These are phyloP conservation scores for Hemicentrotus pulcherrimus DNA, from an alignment of 35 echinoderm and acorn worm genomes.

Conservation along the genomic window DNA sequence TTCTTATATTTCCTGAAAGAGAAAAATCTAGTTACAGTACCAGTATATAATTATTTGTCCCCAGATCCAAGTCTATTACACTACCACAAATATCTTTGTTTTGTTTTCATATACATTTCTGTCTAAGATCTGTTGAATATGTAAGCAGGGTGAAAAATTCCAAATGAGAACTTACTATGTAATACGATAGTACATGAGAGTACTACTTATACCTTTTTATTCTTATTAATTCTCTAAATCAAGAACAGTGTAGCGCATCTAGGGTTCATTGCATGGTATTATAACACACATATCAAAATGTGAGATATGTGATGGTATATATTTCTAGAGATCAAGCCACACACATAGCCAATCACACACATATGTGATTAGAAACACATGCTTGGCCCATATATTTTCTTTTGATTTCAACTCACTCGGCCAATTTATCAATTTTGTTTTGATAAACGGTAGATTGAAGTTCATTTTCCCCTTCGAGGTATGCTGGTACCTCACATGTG, in stretches of 20 bases:
- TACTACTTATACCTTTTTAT: too few species aligned
- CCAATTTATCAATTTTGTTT: background rate
- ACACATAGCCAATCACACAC: background rate
- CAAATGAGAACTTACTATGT: too few species aligned
- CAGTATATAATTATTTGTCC: too few species aligned
- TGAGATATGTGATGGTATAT: background rate
- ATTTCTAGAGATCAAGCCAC: background rate
- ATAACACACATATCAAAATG: background rate
- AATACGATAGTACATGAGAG: too few species aligned
- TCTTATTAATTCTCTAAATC: background rate
- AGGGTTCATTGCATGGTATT: background rate
- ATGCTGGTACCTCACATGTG: background rate
- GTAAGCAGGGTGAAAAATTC: too few species aligned
- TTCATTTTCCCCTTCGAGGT: background rate
- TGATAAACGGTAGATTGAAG: conserved; percentile 26
- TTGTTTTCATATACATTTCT: too few species aligned
- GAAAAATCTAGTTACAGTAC: too few species aligned
- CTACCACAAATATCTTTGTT: too few species aligned
- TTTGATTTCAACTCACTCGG: background rate
- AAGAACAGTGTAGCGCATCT: background rate
- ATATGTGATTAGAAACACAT: background rate
- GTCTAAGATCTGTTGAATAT: too few species aligned
- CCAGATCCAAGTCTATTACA: too few species aligned
- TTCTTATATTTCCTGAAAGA: too few species aligned
- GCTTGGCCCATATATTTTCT: background rate